Percentiles rank a stretch among this genome's conserved stretches.
These are phyloP conservation scores for Podargus strigoides DNA, from an alignment of 2,797 vertebrate genomes.

Conservation along the genomic window DNA sequence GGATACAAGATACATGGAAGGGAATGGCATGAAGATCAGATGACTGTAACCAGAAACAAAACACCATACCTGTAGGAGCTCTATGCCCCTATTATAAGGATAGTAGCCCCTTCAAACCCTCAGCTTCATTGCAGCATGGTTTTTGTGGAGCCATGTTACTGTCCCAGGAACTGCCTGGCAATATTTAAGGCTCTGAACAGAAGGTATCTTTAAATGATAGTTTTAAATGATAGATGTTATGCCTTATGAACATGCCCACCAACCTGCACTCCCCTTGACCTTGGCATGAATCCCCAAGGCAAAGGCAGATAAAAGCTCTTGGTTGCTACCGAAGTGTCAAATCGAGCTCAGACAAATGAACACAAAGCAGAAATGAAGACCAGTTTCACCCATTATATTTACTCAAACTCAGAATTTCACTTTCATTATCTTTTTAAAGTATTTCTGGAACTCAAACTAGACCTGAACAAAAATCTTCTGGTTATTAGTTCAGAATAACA, in stretches of 20 bases:
- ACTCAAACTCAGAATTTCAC: not conserved
- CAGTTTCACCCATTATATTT: not conserved
- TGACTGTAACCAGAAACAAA: not conserved
- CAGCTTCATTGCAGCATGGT: not conserved
- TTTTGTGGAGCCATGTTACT: not conserved
- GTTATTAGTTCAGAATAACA: not conserved
- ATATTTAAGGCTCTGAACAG: not conserved
- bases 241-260: not conserved
- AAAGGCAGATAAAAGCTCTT: not conserved
- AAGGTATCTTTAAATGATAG: not conserved
- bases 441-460: not conserved
- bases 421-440: not conserved
- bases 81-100: not conserved
- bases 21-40: not conserved
- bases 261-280: not conserved
- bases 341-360: not conserved
- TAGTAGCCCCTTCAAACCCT: not conserved
- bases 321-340: not conserved
- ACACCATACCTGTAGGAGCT: not conserved
- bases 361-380: not conserved
- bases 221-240: not conserved
- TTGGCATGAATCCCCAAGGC: not conserved
- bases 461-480: not conserved
- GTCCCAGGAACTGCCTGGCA: not conserved
- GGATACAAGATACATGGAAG: not conserved